Percentiles rank a stretch among this genome's conserved stretches.
These are phyloP conservation scores for Cantharis rufa DNA, from an alignment of 2,888 invertebrate genomes.

Conservation along the genomic window DNA sequence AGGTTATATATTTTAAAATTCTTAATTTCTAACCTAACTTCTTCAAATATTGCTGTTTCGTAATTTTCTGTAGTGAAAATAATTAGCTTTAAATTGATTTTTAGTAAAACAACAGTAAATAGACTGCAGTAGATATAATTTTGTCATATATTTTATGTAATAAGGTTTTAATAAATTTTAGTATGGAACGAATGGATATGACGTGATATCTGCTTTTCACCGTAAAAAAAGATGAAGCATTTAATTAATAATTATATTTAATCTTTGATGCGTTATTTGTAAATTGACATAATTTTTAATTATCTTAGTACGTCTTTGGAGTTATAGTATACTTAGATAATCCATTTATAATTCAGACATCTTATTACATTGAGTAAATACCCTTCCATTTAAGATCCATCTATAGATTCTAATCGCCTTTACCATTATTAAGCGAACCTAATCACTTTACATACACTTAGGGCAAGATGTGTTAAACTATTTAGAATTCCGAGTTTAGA, in stretches of 20 bases:
- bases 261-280: neutral
- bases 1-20: too few relatives aligned
- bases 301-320: neutral
- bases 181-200: neutral
- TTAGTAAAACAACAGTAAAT: neutral
- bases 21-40: too few relatives aligned
- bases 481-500: conserved; percentile 37
- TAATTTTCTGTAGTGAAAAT: neutral
- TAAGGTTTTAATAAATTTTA: neutral
- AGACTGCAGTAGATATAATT: neutral
- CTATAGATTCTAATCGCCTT: conserved; percentile 19
- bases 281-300: neutral
- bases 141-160: neutral
- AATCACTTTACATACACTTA: conserved; percentile 24
- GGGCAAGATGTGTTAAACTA: conserved; percentile 27
- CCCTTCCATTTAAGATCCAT: conserved; percentile 8
- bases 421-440: conserved; percentile 14
- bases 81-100: neutral
- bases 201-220: neutral
- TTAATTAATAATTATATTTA: neutral
- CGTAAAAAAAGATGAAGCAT: neutral
- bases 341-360: neutral
- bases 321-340: neutral
- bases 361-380: neutral
- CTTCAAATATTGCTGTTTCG: too few relatives aligned